phyloP scores from a whole-genome alignment of 2,797 vertebrate species.

The Cottoperca gobio region DNA sequence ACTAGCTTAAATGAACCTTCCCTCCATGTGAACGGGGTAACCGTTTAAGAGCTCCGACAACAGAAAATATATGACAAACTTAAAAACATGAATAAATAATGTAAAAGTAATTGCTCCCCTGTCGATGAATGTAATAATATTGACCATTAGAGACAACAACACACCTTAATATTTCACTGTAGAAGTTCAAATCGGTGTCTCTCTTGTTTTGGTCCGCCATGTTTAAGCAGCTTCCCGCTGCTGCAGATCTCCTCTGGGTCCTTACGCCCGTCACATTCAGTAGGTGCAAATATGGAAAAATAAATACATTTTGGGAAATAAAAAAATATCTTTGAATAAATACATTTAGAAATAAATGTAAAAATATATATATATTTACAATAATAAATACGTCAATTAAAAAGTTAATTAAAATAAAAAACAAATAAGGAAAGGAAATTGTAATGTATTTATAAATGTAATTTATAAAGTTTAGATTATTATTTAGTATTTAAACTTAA shows the following conservation, averaged over 20 bases:
- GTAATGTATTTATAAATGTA: too few species aligned
- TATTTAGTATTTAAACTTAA: too few species aligned
- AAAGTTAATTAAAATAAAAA: too few species aligned
- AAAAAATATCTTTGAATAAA: too few species aligned
- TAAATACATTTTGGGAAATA: too few species aligned
- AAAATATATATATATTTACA: too few species aligned
- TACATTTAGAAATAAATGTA: too few species aligned
- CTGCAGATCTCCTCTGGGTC: slow-evolving; percentile 57
- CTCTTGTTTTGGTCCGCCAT: slow-evolving; percentile 79
- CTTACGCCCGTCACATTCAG: neutral
- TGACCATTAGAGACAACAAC: fast-evolving
- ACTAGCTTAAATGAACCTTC: neutral
- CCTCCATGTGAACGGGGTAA: neutral
- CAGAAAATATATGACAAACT: neutral
- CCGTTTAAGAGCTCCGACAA: neutral
- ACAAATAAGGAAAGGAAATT: too few species aligned
- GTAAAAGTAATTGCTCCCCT: fast-evolving
- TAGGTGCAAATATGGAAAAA: neutral
- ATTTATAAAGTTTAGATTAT: too few species aligned
- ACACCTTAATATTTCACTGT: slow-evolving; percentile 75
- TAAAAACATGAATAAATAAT: too few species aligned
- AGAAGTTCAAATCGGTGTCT: slow-evolving; percentile 21
- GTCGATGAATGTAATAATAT: fast-evolving
- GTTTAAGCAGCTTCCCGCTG: slow-evolving; percentile 10
- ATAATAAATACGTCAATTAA: too few species aligned